Evolutionary conservation across 37 sponge, comb jelly and placozoan species (phyloP).

Genomic region (Ephydatia muelleri): DNA sequence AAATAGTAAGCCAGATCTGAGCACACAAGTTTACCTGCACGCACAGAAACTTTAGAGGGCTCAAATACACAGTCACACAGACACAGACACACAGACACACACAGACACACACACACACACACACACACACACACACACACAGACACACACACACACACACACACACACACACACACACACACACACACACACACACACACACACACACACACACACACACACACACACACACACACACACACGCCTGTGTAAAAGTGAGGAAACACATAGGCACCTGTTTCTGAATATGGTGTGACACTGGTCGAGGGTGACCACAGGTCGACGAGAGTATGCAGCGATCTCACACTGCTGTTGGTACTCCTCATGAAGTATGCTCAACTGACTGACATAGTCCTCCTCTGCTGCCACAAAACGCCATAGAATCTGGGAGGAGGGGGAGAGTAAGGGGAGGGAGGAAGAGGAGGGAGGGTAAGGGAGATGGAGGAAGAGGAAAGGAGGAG

Average conservation of each 20-base stretch:
- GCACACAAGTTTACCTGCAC: too few relatives aligned
- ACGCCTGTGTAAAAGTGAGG: too few relatives aligned
- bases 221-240: not conserved
- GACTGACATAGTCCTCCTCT: slow-evolving; percentile 67
- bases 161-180: slow-evolving; percentile 21
- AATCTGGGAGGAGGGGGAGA: slow-evolving; percentile 19
- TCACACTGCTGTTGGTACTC: slow-evolving; percentile 66
- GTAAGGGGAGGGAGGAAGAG: not conserved
- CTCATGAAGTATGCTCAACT: slow-evolving; percentile 38
- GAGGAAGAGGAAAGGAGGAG: not conserved
- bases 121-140: too few relatives aligned
- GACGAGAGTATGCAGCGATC: slow-evolving; percentile 57
- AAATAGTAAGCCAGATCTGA: too few relatives aligned
- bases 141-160: not conserved
- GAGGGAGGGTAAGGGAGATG: not conserved
- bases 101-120: too few relatives aligned
- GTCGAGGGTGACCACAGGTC: slow-evolving; percentile 64
- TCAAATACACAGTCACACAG: too few relatives aligned
- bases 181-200: slow-evolving; percentile 2
- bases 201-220: not conserved
- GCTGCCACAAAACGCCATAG: slow-evolving; percentile 64
- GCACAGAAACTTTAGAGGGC: too few relatives aligned
- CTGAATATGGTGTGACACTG: slow-evolving; percentile 61
- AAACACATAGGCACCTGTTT: slow-evolving; percentile 45
- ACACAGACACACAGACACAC: too few relatives aligned